These are phyloP conservation scores for Umimayanthus chanpuru DNA, from an alignment of 92 coral and sea anemone species.

Conservation along the genomic window DNA sequence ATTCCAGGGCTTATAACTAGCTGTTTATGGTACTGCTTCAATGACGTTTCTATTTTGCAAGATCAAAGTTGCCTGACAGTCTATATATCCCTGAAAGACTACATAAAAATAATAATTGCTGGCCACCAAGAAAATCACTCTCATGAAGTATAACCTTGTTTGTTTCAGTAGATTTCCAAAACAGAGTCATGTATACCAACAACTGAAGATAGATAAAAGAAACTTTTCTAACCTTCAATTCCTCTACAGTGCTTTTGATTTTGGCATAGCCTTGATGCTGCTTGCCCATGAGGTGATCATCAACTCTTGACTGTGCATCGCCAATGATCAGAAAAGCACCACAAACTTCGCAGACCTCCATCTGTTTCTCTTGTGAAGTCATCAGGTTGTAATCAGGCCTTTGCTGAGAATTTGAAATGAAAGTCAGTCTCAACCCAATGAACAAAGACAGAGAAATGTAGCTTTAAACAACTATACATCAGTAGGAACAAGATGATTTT, in stretches of 20 bases:
- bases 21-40: too few species aligned
- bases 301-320: slow-evolving; percentile 97
- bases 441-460: neutral
- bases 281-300: slow-evolving; percentile 94
- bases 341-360: slow-evolving; percentile 99
- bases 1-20: too few species aligned
- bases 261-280: slow-evolving; percentile 98
- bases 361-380: slow-evolving; percentile 96
- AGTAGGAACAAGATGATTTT: too few species aligned
- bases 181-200: neutral
- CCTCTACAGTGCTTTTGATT: slow-evolving; percentile 92
- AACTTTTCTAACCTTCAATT: slow-evolving; percentile 74
- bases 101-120: neutral
- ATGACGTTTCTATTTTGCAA: too few species aligned
- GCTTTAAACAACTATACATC: too few species aligned
- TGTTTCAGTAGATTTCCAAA: too few species aligned
- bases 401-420: slow-evolving; percentile 46
- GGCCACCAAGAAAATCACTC: neutral
- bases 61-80: too few species aligned
- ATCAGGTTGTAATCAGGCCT: slow-evolving; percentile 72
- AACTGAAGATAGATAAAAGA: neutral
- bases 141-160: neutral
- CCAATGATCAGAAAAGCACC: slow-evolving; percentile 98
- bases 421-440: neutral
- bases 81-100: neutral